Base-by-base conservation (phyloP, 1,140 invertebrate genomes). In the Drosophila equinoxialis region DNA sequence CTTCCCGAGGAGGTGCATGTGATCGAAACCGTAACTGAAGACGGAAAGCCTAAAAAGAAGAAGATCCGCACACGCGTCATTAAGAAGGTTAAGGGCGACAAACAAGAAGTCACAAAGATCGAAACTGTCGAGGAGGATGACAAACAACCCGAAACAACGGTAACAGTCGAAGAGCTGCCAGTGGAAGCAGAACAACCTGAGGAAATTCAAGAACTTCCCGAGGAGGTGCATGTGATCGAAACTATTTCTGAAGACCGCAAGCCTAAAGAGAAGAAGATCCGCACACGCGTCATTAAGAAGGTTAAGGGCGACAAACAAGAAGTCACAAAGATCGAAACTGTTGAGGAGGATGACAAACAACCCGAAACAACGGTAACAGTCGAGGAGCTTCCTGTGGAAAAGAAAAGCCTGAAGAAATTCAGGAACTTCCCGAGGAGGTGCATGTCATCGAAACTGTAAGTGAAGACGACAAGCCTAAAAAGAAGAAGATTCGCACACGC, bases 401-500 rank as follows among this genome's bases (percentile, higher is more conserved):
- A 57, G 26, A 33, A 13, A n/a, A 57, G 1, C n/a, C 13, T 1
- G 55, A 57, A 57, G 26, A 57, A 10, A 33, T 57, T 8, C 3
- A 33, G 6, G 55, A 57, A 57, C 55, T 57, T 57, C 55, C 55
- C 2, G 55, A 57, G 3, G 55, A 57, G 55, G 30, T 57, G 10
- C 55, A 20, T 14, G 30, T 57, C 1, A 5, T 57, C 1, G 55
- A 57, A 57, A 35, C 30, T 2, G 35, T 57, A 0, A 8, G 30
- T 17, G 55, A 57, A 57, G 55, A 57, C 13, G 55, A 30, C 30
- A 57, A 57, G 6, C 55, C 55, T 0, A 57, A 57, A 2, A 57
- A 57, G 26, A 57, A 57, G 55, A 57, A 57, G 30, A 57, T 57
- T 14, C 55, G 55, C 13, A 57, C 55, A 57, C 55, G 55, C 13